Evolutionary conservation across 35 echinoderm and acorn worm species (phyloP), one percentile per base, ranked within the genome.

Genomic region (Chiridota heheva): DNA sequence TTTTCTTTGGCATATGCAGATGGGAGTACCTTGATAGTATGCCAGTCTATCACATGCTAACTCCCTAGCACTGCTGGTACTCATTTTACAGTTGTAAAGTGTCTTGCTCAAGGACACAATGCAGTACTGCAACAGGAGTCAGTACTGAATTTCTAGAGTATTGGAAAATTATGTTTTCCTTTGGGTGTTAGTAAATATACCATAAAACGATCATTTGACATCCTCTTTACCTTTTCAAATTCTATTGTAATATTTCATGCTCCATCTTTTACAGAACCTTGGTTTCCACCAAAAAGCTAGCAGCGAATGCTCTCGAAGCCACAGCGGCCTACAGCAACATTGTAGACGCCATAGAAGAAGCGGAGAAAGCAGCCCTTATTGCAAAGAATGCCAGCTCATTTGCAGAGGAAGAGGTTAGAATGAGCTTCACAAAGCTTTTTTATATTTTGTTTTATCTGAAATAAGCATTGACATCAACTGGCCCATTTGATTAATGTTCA

Each of bases 301-400:
- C 90, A 28, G 53, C 49, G 60, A 92, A 92, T 83, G 90, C 90
- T 4, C 24, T 92, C 22, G 78, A 82, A 35, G 90, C 90, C 25
- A 78, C 71, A 24, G 76, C 66, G 17, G 90, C 90, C 1, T 92
- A 87, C 60, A 41, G 44, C 20, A 61, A 92, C 37, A 92, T 92
- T n/a, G 84, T 83, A 0, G 41, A 44, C 12, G 90, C 90, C 32
- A 93, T 93, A 12, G 80, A 93, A 18, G 90, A 74, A 13, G 90
- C 90, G 0, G 90, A 93, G 42, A 43, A 33, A 29, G 90, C 90
- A 29, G 90, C 90, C 13, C 81, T 71, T 26, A 72, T 42, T 37
- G 90, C 90, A 1, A 62, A 88, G 38, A 93, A 88, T 77, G 78
- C 85, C 35, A 88, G 85, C 62, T 63, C 31, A 36, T 33, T 75